Evolutionary conservation across 2,797 vertebrate genomes (phyloP), one percentile per base, ranked within the genome.

Genomic region (Botia almorhae): DNA sequence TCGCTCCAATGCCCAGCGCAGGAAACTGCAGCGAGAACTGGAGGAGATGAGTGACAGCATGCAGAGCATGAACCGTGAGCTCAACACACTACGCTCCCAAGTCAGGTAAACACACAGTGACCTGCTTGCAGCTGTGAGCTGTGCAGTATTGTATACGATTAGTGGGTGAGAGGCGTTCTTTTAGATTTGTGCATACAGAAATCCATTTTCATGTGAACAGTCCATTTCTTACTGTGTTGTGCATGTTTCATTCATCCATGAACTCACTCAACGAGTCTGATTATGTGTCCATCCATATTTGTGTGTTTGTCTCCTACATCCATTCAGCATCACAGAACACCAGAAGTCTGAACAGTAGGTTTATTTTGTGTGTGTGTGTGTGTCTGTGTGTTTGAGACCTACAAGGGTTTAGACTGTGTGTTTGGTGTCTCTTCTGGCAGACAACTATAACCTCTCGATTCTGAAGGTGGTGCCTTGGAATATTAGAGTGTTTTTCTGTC

Each of bases 1-100:
- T 0, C 93, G 96, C 86, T 94, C 95, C n/a, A 96, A 96, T 13
- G 94, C 96, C 0, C 95, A 94, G 85, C 94, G 93, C 50, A 92
- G 96, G 83, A 94, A 96, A 87, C 93, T 98, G 85, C 96, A 97
- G 89, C 89, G 96, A 0, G 96, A 97, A 78, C 89, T 97, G 87
- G 96, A 98, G 83, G 96, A 98, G 67, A 90, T 96, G 83, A 92
- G 89, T 0, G 96, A 97, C 87, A 93, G 92, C 39, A 93, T 95
- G 0, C 96, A 97, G 88, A 96, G 89, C 87, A 96, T 96, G 96
- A 95, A 91, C 7, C 90, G 96, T 0, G 96, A 98, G 89, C 93
- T 97, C 88, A 92, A 90, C 77, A 90, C 92, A 0, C 92, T 98
- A n/a, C 94, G 96, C 82, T 96, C 90, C 86, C 94, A 96, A 83